Percentiles rank a stretch among this genome's conserved stretches.
Conservation (phyloP, 1,140 invertebrate species). For the Episyrphus balteatus region DNA sequence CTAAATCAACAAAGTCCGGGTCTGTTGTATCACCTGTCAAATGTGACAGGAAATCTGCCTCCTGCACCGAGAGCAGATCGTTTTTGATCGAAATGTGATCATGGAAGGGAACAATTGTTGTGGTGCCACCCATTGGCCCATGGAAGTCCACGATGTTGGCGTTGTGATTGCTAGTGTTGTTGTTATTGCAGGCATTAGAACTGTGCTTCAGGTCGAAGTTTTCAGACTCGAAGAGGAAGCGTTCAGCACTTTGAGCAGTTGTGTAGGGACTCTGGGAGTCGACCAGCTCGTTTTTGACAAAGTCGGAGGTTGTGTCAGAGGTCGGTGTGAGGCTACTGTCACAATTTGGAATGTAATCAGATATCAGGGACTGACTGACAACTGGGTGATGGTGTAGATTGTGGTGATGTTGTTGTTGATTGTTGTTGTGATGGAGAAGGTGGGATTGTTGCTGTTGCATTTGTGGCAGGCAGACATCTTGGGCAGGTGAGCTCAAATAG, state of each 20-base stretch:
- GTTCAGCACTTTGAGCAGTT: slow-evolving; percentile 27
- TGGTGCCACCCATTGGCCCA: slow-evolving; percentile 11
- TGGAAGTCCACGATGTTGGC: slow-evolving; percentile 21
- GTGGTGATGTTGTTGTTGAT: slow-evolving; percentile 5
- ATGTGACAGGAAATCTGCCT: slow-evolving; percentile 24
- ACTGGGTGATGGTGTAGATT: background rate
- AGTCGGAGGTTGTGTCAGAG: slow-evolving; percentile 22
- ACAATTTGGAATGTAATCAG: slow-evolving; percentile 18
- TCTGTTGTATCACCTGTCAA: slow-evolving; percentile 17
- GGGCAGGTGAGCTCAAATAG: slow-evolving; percentile 25
- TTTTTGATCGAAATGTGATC: slow-evolving; percentile 30
- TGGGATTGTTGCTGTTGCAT: slow-evolving; percentile 2
- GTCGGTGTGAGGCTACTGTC: slow-evolving; percentile 12
- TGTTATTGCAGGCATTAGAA: slow-evolving; percentile 8
- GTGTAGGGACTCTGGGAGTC: slow-evolving; percentile 34
- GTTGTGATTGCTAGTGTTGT: slow-evolving; percentile 11
- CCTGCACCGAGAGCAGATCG: slow-evolving; percentile 11
- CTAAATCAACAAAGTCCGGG: slow-evolving; percentile 30
- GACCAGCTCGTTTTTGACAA: slow-evolving; percentile 32
- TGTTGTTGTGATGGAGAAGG: slow-evolving; percentile 11
- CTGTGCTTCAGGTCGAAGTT: background rate
- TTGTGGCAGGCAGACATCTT: slow-evolving; percentile 10
- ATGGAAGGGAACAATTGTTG: slow-evolving; percentile 14
- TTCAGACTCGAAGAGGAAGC: slow-evolving; percentile 28
- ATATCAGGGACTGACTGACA: slow-evolving; percentile 2